Conservation (phyloP, 2,113 vertebrate species). For the Crypturellus undulatus region DNA sequence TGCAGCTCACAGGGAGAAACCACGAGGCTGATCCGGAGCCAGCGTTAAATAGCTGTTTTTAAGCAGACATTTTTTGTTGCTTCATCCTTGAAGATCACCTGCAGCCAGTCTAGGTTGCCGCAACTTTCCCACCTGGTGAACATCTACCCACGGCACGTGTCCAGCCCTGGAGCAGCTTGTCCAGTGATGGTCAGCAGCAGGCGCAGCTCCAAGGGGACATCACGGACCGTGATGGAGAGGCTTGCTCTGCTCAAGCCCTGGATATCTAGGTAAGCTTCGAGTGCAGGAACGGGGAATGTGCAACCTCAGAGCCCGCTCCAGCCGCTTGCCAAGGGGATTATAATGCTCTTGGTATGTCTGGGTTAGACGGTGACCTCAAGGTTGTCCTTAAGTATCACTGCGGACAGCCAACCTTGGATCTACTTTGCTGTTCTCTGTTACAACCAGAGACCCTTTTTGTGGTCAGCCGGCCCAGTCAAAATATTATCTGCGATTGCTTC, state of each 20-base stretch:
- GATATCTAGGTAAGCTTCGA: not conserved
- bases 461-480: slow-evolving; percentile 17
- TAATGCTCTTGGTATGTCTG: not conserved
- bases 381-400: not conserved
- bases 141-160: not conserved
- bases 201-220: rapidly evolving
- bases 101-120: not conserved
- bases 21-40: not conserved
- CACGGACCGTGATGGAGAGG: not conserved
- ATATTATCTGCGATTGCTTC: slow-evolving; percentile 47
- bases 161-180: not conserved
- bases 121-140: not conserved
- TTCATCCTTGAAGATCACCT: not conserved
- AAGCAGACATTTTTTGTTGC: not conserved
- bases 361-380: not conserved
- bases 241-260: not conserved
- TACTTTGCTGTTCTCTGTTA: not conserved
- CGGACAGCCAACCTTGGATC: not conserved
- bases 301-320: not conserved
- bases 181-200: not conserved
- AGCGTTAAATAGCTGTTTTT: not conserved
- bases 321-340: not conserved
- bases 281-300: not conserved
- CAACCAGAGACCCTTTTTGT: not conserved
- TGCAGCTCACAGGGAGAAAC: not conserved